phyloP scores from a whole-genome alignment of 2,888 invertebrate species.

The Sthenelais limicola region DNA sequence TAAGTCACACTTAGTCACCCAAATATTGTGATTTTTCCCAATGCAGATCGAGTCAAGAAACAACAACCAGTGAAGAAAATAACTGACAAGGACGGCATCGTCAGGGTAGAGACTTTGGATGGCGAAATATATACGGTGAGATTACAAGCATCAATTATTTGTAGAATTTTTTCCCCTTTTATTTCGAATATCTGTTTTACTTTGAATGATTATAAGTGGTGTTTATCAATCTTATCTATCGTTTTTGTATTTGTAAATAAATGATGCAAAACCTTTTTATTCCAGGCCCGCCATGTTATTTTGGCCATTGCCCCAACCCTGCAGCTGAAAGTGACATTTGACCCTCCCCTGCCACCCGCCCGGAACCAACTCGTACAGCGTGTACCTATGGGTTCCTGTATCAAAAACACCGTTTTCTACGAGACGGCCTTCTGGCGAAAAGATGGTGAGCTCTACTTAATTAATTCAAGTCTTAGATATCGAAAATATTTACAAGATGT shows the following conservation, averaged over 20 bases:
- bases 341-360: conserved; percentile 68
- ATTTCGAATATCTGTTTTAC: no score
- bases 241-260: not conserved
- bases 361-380: conserved; percentile 69
- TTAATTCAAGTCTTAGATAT: no score
- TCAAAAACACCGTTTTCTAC: conserved; percentile 73
- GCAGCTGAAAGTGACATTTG: conserved; percentile 68
- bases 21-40: no score
- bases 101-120: conserved; percentile 57
- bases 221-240: not conserved
- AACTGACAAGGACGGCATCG: conserved; percentile 58
- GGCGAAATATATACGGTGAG: conserved; percentile 56
- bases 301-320: conserved; percentile 69
- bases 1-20: no score
- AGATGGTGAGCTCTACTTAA: conserved; percentile 58
- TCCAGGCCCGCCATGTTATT: conserved; percentile 64
- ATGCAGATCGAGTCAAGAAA: conserved; percentile 59
- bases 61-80: conserved; percentile 65
- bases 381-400: conserved; percentile 71
- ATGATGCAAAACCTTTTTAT: conserved; percentile 2
- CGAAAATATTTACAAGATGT: no score
- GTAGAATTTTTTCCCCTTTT: no score
- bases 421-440: conserved; percentile 72
- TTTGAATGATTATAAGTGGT: no score
- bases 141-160: no score